A percentile compares a stretch with the other conserved stretches of the same genome.
phyloP scores from a whole-genome alignment of 2,888 invertebrate genomes.

The Watsonalla binaria region DNA sequence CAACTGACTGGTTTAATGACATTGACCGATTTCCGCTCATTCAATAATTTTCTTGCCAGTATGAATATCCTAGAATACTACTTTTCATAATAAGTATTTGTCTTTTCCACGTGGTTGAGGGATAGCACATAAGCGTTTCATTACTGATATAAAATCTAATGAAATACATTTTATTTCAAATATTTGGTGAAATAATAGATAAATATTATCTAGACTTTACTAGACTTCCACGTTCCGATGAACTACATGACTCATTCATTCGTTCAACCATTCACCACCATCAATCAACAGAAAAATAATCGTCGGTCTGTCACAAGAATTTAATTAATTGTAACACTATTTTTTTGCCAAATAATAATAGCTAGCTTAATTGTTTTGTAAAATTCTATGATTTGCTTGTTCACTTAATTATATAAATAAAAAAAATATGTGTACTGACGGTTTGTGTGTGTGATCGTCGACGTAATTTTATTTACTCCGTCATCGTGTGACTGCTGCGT shows the following conservation, averaged over 20 bases:
- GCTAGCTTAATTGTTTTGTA: conserved; percentile 39
- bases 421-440: conserved; percentile 41
- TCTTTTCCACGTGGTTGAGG: too few species aligned
- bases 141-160: too few species aligned
- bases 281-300: conserved; percentile 43
- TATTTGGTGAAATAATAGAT: background rate
- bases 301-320: conserved; percentile 48
- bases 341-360: conserved; percentile 60
- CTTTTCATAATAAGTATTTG: too few species aligned
- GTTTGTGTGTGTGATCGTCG: conserved; percentile 43
- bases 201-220: conserved; percentile 12
- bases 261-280: conserved; percentile 11
- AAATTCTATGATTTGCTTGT: conserved; percentile 49
- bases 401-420: conserved; percentile 26
- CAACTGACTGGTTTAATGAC: conserved; percentile 35
- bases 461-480: conserved; percentile 50
- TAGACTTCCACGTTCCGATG: conserved; percentile 25
- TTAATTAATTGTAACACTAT: conserved; percentile 55
- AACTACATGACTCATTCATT: conserved; percentile 18
- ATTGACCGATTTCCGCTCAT: conserved; percentile 42
- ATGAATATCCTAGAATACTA: too few species aligned
- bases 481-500: conserved; percentile 61
- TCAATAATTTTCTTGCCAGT: background rate
- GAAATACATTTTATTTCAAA: too few species aligned
- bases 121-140: too few species aligned